These are phyloP conservation scores for Venusia cambrica DNA, from an alignment of 2,888 invertebrate species.

Conservation along the genomic window DNA sequence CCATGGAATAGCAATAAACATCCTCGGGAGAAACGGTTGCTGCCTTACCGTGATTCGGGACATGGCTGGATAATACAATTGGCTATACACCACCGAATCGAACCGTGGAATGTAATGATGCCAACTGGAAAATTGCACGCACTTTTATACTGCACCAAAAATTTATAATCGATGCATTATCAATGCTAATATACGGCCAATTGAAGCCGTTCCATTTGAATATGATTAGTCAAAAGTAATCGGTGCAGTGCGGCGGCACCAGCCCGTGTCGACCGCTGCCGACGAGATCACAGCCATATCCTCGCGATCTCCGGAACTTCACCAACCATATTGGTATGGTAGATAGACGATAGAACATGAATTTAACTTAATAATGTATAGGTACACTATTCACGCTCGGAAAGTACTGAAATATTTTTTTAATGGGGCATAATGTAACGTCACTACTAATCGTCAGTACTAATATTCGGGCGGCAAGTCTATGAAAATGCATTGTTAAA, in stretches of 20 bases:
- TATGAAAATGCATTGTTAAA: too few relatives aligned
- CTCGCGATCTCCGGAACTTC: conserved; percentile 14
- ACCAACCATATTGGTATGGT: conserved; percentile 13
- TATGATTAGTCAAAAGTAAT: conserved; percentile 63
- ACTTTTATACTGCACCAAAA: conserved; percentile 73
- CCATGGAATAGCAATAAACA: too few relatives aligned
- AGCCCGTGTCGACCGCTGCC: conserved; percentile 13
- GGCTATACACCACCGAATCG: conserved; percentile 50
- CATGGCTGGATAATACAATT: conserved; percentile 48
- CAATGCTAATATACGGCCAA: conserved; percentile 62
- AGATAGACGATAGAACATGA: too few relatives aligned
- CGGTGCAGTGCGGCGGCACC: conserved; percentile 23
- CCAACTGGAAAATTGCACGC: conserved; percentile 52
- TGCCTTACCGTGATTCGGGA: conserved; percentile 71
- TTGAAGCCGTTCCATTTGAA: conserved; percentile 68
- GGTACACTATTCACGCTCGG: too few relatives aligned
- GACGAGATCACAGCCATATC: too few relatives aligned
- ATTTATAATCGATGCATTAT: conserved; percentile 70
- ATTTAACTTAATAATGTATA: too few relatives aligned
- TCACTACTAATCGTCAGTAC: too few relatives aligned
- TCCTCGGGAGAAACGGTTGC: too few relatives aligned
- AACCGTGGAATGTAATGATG: conserved; percentile 54
- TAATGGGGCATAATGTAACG: too few relatives aligned
- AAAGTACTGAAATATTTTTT: too few relatives aligned
- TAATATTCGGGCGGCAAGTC: too few relatives aligned